phyloP scores from a whole-genome alignment of 2,888 invertebrate genomes.

The Keiferia lycopersicella region DNA sequence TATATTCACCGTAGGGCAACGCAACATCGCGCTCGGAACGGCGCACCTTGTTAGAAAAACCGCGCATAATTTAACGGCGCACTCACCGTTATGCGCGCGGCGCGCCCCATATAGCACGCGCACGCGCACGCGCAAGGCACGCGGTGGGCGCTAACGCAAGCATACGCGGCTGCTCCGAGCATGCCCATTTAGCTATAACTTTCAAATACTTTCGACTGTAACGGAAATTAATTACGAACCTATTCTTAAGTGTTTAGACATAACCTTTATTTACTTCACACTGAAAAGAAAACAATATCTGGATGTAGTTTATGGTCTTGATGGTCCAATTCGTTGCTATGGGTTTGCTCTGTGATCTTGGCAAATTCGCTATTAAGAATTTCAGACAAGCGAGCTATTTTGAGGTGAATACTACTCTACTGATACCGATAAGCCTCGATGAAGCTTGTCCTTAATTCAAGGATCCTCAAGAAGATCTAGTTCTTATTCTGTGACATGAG shows the following conservation, averaged over 20 bases:
- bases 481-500: too few species aligned
- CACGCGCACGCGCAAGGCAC: constrained; percentile 17
- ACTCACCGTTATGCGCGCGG: constrained; percentile 45
- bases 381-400: too few species aligned
- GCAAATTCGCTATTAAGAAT: too few species aligned
- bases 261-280: not conserved
- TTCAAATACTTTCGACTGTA: constrained; percentile 12
- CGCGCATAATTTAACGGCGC: constrained; percentile 46
- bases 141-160: not conserved
- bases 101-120: constrained; percentile 44
- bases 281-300: too few species aligned
- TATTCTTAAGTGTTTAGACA: not conserved
- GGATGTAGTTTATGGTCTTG: too few species aligned
- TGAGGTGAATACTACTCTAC: too few species aligned
- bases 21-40: not conserved
- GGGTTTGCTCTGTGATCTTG: too few species aligned
- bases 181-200: not conserved
- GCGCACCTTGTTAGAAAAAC: constrained; percentile 28
- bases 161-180: not conserved
- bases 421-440: too few species aligned
- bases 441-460: too few species aligned
- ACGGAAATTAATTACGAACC: not conserved
- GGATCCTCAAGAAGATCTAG: too few species aligned
- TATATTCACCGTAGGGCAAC: not conserved
- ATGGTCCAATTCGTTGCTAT: too few species aligned